These are phyloP conservation scores for Cecidostiba fungosa DNA, from an alignment of 2,888 invertebrate genomes.

Conservation along the genomic window DNA sequence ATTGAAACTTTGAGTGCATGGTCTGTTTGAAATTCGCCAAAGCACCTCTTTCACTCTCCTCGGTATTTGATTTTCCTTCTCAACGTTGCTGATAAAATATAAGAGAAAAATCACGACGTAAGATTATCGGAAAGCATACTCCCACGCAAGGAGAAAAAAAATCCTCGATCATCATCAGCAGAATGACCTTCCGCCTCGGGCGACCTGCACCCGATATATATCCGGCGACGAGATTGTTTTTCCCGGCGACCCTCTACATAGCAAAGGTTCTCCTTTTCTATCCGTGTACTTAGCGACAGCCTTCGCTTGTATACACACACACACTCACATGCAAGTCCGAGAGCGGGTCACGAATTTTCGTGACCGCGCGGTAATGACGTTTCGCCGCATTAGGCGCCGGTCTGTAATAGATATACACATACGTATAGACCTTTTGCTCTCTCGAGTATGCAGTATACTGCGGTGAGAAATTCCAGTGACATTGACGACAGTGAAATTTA, in stretches of 20 bases:
- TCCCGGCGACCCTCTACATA: not conserved
- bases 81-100: no score
- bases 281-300: not conserved
- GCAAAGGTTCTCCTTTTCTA: not conserved
- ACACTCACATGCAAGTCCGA: not conserved
- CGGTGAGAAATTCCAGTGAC: not conserved
- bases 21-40: not conserved
- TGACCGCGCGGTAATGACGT: conserved; percentile 46
- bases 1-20: not conserved
- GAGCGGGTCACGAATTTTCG: conserved; percentile 52
- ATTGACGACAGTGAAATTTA: not conserved
- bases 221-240: conserved; percentile 19
- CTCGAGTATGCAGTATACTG: not conserved
- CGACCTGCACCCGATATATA: conserved; percentile 25
- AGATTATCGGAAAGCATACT: not conserved
- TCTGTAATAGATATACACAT: no score
- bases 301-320: not conserved
- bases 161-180: not conserved
- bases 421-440: not conserved
- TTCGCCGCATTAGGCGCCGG: conserved; percentile 28
- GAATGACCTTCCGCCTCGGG: conserved; percentile 39
- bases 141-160: not conserved
- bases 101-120: no score
- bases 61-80: no score
- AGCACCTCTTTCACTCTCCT: not conserved